phyloP scores from a whole-genome alignment of 1,140 invertebrate species.

The Euura lappo region DNA sequence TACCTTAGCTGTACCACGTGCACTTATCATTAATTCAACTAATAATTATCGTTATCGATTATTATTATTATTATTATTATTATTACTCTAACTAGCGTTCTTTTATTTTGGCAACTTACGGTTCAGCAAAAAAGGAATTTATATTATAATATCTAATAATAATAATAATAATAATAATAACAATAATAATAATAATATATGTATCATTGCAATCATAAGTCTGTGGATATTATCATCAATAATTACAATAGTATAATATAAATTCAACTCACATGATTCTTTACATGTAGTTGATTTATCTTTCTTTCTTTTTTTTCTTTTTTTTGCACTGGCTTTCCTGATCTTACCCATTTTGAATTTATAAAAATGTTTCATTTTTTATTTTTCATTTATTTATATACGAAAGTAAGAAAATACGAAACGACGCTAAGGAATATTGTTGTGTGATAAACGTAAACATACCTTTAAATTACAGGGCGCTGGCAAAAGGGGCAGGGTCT shows the following conservation, averaged over 20 bases:
- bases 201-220: constrained; percentile 21
- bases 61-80: constrained; percentile 30
- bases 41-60: constrained; percentile 28
- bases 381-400: constrained; percentile 51
- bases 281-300: no score
- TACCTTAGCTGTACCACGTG: constrained; percentile 32
- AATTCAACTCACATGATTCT: constrained; percentile 39
- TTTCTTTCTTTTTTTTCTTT: constrained; percentile 15
- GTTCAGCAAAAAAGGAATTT: constrained; percentile 46
- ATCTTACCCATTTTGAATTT: constrained; percentile 34
- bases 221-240: background rate
- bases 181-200: constrained; percentile 18
- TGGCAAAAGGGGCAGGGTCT: constrained; percentile 20
- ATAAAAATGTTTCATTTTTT: constrained; percentile 18
- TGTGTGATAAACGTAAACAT: constrained; percentile 51
- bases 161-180: constrained; percentile 14
- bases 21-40: constrained; percentile 33
- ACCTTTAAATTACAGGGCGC: constrained; percentile 46
- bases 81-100: constrained; percentile 51
- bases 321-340: constrained; percentile 40
- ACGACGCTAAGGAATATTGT: constrained; percentile 55
- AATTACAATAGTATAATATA: constrained; percentile 3
- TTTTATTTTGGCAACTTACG: constrained; percentile 57
- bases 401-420: constrained; percentile 63
- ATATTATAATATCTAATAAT: background rate